Percentiles rank a stretch among this genome's conserved stretches.
Evolutionary conservation across 2,888 invertebrate species (phyloP).

Genomic region (Aphodius sticticus): DNA sequence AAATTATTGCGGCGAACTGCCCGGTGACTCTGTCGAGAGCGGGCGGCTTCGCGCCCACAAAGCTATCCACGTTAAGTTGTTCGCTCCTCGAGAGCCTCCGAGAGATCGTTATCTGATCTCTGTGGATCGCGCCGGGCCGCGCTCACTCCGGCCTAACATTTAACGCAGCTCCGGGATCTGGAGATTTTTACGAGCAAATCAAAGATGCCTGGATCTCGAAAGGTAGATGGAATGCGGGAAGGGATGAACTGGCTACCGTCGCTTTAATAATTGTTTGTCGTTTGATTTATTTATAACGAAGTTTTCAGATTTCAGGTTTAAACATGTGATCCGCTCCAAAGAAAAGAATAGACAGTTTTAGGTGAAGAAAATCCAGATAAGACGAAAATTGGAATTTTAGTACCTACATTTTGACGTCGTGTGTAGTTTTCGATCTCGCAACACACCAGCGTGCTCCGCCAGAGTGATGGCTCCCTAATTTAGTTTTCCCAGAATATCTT

Average conservation of each 20-base stretch:
- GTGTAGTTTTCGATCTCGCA: too few species aligned
- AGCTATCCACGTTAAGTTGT: not conserved
- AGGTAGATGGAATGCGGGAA: not conserved
- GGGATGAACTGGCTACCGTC: not conserved
- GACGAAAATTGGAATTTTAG: too few species aligned
- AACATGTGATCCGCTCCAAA: too few species aligned
- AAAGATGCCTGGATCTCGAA: not conserved
- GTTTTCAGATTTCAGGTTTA: too few species aligned
- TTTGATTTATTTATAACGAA: not conserved
- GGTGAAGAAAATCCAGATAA: too few species aligned
- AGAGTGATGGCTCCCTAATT: too few species aligned
- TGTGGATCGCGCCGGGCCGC: not conserved
- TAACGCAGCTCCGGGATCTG: not conserved
- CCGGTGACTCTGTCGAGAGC: not conserved
- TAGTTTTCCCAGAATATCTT: too few species aligned
- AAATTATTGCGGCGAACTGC: not conserved
- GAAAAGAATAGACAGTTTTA: too few species aligned
- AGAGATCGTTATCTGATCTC: slow-evolving; percentile 4
- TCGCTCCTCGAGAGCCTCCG: slow-evolving; percentile 4
- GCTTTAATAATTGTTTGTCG: not conserved
- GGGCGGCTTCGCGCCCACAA: not conserved
- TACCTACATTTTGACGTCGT: too few species aligned
- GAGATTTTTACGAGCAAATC: not conserved
- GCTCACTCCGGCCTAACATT: not conserved
- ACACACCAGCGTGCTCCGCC: too few species aligned